Percentiles rank a stretch among this genome's conserved stretches.
Conservation (phyloP, 2,888 invertebrate species). For the Ctena decussata region DNA sequence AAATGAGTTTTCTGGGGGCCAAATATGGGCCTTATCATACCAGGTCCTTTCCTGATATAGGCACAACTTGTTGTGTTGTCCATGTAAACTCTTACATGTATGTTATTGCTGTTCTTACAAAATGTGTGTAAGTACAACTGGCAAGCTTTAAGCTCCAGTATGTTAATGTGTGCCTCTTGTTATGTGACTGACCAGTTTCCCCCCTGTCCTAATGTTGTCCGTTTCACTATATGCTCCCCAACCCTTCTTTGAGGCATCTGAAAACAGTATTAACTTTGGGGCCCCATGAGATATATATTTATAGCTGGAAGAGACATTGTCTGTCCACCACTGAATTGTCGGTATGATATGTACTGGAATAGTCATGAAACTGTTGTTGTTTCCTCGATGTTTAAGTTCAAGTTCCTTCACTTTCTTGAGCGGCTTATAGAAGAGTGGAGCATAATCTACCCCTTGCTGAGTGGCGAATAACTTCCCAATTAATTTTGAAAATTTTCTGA, state of each 20-base stretch:
- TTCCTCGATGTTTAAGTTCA: conserved; percentile 39
- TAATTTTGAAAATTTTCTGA: conserved; percentile 39
- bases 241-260: conserved; percentile 49
- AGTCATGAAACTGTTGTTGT: conserved; percentile 41
- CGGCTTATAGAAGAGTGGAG: conserved; percentile 41
- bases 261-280: conserved; percentile 25
- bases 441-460: conserved; percentile 54
- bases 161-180: conserved; percentile 46
- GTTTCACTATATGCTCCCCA: conserved; percentile 39
- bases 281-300: conserved; percentile 21
- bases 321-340: conserved; percentile 53
- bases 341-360: background rate
- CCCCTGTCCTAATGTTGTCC: conserved; percentile 29
- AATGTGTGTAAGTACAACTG: conserved; percentile 28
- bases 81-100: conserved; percentile 42
- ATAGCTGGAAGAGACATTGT: conserved; percentile 11
- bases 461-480: conserved; percentile 52
- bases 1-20: too few relatives aligned
- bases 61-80: conserved; percentile 58
- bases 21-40: too few relatives aligned
- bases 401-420: conserved; percentile 40
- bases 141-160: conserved; percentile 53
- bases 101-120: background rate
- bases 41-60: conserved; percentile 31
- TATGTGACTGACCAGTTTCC: conserved; percentile 32